Evolutionary conservation across 2,888 invertebrate genomes (phyloP).

Genomic region (Caenorhabditis sp.): DNA sequence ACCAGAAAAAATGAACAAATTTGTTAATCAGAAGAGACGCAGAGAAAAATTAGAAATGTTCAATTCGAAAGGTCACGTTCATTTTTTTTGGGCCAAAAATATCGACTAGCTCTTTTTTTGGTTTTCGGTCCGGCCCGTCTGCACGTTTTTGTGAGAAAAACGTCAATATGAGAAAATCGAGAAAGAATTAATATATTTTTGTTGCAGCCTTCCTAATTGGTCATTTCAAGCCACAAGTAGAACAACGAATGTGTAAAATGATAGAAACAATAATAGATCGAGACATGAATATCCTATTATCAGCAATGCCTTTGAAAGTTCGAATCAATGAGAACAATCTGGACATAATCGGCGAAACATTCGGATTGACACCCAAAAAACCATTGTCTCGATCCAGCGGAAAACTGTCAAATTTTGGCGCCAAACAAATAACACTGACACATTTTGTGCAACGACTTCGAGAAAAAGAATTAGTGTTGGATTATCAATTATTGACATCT

Average conservation of each 20-base stretch:
- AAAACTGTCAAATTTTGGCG: slow-evolving; percentile 28
- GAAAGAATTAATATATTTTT: not conserved
- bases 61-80: no score
- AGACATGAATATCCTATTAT: slow-evolving; percentile 66
- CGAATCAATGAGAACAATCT: slow-evolving; percentile 67
- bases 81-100: no score
- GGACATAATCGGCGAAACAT: slow-evolving; percentile 63
- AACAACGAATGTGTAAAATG: slow-evolving; percentile 69
- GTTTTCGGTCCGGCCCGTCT: no score
- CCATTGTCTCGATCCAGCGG: slow-evolving; percentile 10
- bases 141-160: no score
- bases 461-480: slow-evolving; percentile 62
- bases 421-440: slow-evolving; percentile 57
- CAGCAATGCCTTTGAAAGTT: slow-evolving; percentile 69
- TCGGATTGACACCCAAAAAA: slow-evolving; percentile 29
- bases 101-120: no score
- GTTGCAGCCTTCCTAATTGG: slow-evolving; percentile 65
- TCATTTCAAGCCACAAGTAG: slow-evolving; percentile 70
- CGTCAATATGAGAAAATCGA: no score
- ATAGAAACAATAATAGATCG: slow-evolving; percentile 66
- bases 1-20: no score
- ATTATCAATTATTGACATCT: slow-evolving; percentile 62
- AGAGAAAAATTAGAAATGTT: no score
- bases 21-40: no score
- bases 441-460: slow-evolving; percentile 63